phyloP scores from a whole-genome alignment of 2,888 invertebrate genomes.

The Willowsia nigromaculata region DNA sequence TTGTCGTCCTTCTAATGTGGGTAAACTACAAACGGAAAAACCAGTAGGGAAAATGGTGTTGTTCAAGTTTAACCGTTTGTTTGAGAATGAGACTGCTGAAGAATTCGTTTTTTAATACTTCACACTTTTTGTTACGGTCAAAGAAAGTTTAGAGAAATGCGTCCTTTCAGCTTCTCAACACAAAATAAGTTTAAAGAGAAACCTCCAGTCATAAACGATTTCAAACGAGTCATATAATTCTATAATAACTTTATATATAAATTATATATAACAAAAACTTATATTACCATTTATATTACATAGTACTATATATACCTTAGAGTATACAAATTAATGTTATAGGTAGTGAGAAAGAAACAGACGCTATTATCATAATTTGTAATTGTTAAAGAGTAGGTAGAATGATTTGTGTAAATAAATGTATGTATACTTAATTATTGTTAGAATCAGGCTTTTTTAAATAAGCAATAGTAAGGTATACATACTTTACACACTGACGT shows the following conservation, averaged over 20 bases:
- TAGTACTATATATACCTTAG: background rate
- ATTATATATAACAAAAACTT: background rate
- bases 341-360: background rate
- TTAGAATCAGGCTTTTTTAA: background rate
- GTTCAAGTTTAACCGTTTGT: constrained; percentile 4
- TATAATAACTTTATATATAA: constrained; percentile 5
- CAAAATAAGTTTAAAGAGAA: background rate
- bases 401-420: background rate
- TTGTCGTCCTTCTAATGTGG: background rate
- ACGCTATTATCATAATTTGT: constrained; percentile 5
- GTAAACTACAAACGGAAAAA: background rate
- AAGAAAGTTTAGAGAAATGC: background rate
- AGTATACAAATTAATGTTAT: background rate
- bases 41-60: background rate
- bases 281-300: constrained; percentile 18
- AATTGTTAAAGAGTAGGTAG: no score
- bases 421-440: background rate
- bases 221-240: constrained; percentile 41
- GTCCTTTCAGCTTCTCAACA: background rate
- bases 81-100: constrained; percentile 24
- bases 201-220: constrained; percentile 55
- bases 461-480: background rate
- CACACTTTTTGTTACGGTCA: background rate
- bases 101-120: background rate
- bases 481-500: background rate